Conservation (phyloP, 2,888 invertebrate species). For the Eupithecia abbreviata region DNA sequence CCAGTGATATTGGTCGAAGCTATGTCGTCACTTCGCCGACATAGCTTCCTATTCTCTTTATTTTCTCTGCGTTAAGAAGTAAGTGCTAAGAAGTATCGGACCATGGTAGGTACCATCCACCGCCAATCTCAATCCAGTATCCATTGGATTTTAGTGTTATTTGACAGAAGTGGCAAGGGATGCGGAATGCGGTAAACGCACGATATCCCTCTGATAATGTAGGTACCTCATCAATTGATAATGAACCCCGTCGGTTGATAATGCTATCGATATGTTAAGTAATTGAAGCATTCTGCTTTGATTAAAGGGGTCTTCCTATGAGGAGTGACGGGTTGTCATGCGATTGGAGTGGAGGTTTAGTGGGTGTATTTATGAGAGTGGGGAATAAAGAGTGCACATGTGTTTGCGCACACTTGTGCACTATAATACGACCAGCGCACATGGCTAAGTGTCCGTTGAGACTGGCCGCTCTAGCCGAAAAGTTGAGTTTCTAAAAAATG, state of each 20-base stretch:
- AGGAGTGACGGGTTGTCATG: constrained; percentile 16
- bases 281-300: constrained; percentile 48
- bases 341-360: constrained; percentile 12
- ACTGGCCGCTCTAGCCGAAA: too few relatives aligned
- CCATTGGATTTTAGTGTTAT: constrained; percentile 48
- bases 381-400: too few relatives aligned
- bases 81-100: not conserved
- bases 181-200: constrained; percentile 62
- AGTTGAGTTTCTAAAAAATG: too few relatives aligned
- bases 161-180: constrained; percentile 50
- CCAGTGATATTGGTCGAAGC: not conserved
- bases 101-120: not conserved
- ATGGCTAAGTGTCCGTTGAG: too few relatives aligned
- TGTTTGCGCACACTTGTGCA: too few relatives aligned
- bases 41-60: not conserved
- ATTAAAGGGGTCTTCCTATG: constrained; percentile 21
- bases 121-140: not conserved
- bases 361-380: not conserved
- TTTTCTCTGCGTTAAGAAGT: not conserved
- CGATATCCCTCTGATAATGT: constrained; percentile 48
- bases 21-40: not conserved
- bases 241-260: constrained; percentile 47
- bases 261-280: constrained; percentile 54
- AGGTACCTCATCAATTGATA: constrained; percentile 7
- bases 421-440: too few relatives aligned